Evolutionary conservation across 92 coral and sea anemone species (phyloP), one percentile per base, ranked within the genome.

Genomic region (Palythoa heliodiscus): DNA sequence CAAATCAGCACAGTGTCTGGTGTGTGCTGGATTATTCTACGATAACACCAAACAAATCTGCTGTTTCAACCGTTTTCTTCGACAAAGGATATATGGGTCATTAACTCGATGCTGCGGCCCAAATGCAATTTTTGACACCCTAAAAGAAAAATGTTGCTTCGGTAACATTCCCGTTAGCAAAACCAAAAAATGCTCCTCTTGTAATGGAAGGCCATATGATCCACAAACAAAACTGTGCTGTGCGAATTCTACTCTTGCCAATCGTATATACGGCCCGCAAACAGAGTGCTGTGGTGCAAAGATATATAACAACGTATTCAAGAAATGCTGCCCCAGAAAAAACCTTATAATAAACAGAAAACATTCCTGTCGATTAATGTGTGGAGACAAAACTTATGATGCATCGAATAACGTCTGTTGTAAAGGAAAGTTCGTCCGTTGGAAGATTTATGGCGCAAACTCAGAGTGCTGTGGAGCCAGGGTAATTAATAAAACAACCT

Each of bases 381-480:
- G 78, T 24, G 55, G 24, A 48, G 58, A 54, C 4, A 43, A 20
- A 50, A 23, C 58, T 73, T 73, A 17, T 9, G 78, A 73, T 20
- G 55, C 78, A 73, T 37, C 11, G 16, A 73, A n/a, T 8, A 50
- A 47, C 13, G 6, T 73, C 55, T 73, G 78, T 43, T 73, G 78
- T 11, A 24, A 19, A 9, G 61, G 78, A 10, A 19, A 7, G 29
- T 12, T 13, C 15, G 22, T 73, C 48, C 48, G 43, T 47, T 73
- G 78, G 78, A 73, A 73, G 55, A 6, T 13, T 5, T 40, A n/a
- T 47, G 78, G 78, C 43, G n/a, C 53, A 8, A n/a, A 48, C 11
- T 73, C 78, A 24, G 20, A 5, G 37, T 73, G 78, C 29, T 73
- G 78, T 48, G 78, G 78, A 47, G 7, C 78, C n/a, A 19, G 78